Evolutionary conservation across 2,888 invertebrate species (phyloP), one percentile per base, ranked within the genome.

Genomic region (Andrena bucephala): DNA sequence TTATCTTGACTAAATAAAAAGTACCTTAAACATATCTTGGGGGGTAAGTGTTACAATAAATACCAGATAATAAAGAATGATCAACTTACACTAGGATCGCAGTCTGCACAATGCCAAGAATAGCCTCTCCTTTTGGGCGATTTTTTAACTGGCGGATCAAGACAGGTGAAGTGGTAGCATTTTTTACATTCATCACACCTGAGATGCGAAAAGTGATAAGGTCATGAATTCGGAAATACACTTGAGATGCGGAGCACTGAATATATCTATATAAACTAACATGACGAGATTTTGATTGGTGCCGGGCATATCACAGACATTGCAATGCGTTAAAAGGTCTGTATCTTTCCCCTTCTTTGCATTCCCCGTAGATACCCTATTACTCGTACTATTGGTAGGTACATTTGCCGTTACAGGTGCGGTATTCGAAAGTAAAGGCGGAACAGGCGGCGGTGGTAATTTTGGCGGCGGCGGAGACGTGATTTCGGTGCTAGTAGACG

Each of bases 91-190:
- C 98, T 98, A 80, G 98, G 97, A 95, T 98, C 98, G 95, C 99
- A 99, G 94, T 98, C 98, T 69, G 98, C 98, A 94, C 99, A 99
- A 94, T 98, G 98, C 99, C 99, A 99, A 16, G 98, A 98, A 93
- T 98, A 99, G 48, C 99, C 98, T 73, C 98, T 96, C 91, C 97
- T 97, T 95, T 99, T 99, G 0, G 99, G 99, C 80, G 98, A 97
- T 94, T 98, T 98, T 94, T 98, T 98, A 16, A 98, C 95, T 16
- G 99, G 99, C 68, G 99, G 99, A 94, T 98, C 98, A 90, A 99
- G 95, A 94, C 99, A 99, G 82, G 96, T 96, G 94, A 99, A 98
- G 94, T 99, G 99, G 94, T 98, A 99, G 90, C 97, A 96, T 92
- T 97, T 97, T 92, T 95, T 95, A 94, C 99, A 99, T 93, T 98